A percentile compares a stretch with the other conserved stretches of the same genome.
Conservation (phyloP, 2,113 vertebrate genomes). For the Phoxinus phoxinus region DNA sequence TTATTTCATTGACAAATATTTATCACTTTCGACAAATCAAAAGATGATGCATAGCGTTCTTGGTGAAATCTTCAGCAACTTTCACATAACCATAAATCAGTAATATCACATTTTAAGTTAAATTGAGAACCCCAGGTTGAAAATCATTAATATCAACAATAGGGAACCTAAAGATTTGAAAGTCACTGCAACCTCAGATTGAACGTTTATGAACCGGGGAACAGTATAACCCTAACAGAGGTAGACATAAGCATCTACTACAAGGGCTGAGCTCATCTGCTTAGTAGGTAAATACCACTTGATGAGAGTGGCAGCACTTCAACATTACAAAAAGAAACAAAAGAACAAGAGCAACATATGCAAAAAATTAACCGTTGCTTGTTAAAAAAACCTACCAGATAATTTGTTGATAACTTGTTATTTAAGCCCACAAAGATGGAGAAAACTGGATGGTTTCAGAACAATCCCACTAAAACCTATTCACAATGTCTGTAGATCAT, state of each 20-base stretch:
- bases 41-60: background rate
- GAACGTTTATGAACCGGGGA: background rate
- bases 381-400: background rate
- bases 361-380: background rate
- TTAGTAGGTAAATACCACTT: background rate
- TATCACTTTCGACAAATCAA: background rate
- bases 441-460: background rate
- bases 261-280: background rate
- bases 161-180: background rate
- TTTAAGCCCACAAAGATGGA: background rate
- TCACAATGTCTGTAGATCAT: background rate
- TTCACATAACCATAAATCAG: conserved; percentile 9
- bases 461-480: background rate
- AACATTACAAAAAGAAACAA: background rate
- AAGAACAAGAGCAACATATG: background rate
- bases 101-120: background rate
- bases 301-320: background rate
- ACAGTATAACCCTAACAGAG: background rate
- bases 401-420: background rate
- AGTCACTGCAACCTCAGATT: background rate
- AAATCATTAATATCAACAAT: background rate
- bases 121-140: background rate
- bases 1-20: conserved; percentile 1
- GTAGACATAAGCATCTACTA: background rate
- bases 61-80: background rate